Evolutionary conservation across 2,113 vertebrate genomes (phyloP).

Genomic region (Silurus glanis): DNA sequence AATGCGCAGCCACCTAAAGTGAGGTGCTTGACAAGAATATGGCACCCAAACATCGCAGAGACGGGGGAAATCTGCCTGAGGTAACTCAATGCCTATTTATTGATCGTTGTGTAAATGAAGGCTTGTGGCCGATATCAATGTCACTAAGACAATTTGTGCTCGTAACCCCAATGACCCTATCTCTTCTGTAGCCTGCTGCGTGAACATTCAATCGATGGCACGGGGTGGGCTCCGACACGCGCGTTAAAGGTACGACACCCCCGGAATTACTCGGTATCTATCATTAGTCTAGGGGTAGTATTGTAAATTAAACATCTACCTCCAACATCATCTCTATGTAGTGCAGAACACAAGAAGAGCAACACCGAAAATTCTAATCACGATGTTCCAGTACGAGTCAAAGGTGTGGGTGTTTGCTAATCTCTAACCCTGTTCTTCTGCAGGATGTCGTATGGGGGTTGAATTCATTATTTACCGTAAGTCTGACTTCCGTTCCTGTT

Average conservation of each 20-base stretch:
- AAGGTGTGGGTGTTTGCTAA: not conserved
- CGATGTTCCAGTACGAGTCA: not conserved
- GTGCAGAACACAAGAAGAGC: not conserved
- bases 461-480: conserved; percentile 98
- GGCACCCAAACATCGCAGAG: conserved; percentile 98
- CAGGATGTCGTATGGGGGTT: conserved; percentile 98
- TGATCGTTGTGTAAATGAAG: not conserved
- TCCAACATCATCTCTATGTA: not conserved
- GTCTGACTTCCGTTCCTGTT: conserved; percentile 58
- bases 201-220: conserved; percentile 97
- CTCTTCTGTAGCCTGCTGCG: conserved; percentile 84
- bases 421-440: conserved; percentile 56
- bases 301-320: not conserved
- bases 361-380: not conserved
- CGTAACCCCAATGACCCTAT: not conserved
- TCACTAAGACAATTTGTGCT: not conserved
- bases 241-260: conserved; percentile 86
- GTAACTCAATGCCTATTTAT: conserved; percentile 63
- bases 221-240: conserved; percentile 97
- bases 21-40: conserved; percentile 95
- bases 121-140: not conserved
- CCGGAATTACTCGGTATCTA: not conserved
- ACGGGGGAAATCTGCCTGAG: conserved; percentile 96
- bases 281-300: not conserved
- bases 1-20: conserved; percentile 91